These are phyloP conservation scores for Hemiprocne comata DNA, from an alignment of 2,113 vertebrate genomes.

Conservation along the genomic window DNA sequence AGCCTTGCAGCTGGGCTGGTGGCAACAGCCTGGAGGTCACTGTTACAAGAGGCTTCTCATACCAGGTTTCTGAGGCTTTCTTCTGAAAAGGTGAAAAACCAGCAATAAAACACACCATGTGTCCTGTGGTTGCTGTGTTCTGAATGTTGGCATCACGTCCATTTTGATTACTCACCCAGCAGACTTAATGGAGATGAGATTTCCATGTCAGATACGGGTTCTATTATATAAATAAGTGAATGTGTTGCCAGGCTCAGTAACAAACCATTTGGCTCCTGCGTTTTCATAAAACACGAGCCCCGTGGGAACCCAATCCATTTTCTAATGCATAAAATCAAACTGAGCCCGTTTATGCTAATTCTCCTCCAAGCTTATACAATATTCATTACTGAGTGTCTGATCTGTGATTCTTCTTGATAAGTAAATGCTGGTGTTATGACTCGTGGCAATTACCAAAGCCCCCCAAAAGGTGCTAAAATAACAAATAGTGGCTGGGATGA, in stretches of 20 bases:
- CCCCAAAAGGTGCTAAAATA: conserved; percentile 24
- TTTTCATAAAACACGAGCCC: conserved; percentile 28
- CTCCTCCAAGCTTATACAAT: conserved; percentile 41
- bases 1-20: background rate
- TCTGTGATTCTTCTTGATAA: conserved; percentile 45
- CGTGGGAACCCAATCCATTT: conserved; percentile 26
- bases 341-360: conserved; percentile 39
- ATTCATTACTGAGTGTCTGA: conserved; percentile 44
- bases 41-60: background rate
- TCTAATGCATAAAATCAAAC: conserved; percentile 32
- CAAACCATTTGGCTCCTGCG: conserved; percentile 39
- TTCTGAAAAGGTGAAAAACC: background rate
- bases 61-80: background rate
- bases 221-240: conserved; percentile 18
- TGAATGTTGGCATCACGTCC: background rate
- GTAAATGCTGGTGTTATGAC: conserved; percentile 53
- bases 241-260: background rate
- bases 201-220: background rate
- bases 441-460: conserved; percentile 45
- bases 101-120: background rate
- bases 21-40: background rate
- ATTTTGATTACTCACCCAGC: background rate
- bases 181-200: background rate
- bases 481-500: background rate
- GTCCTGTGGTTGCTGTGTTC: background rate